Conservation (phyloP, 2,888 invertebrate genomes). For the Steinernema hermaphroditum region DNA sequence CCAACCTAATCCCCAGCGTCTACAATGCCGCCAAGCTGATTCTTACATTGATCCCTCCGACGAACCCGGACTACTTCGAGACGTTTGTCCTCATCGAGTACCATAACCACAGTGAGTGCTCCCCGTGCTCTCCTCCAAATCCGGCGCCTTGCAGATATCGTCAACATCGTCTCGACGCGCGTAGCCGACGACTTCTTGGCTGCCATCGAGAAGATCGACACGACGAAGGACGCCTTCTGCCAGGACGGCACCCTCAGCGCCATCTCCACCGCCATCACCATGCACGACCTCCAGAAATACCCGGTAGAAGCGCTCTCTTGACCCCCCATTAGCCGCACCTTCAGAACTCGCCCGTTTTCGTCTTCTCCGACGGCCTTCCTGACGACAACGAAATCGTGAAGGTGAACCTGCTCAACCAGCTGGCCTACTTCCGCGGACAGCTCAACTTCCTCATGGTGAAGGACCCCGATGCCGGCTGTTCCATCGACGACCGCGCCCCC, state of each 20-base stretch:
- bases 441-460: constrained; percentile 29
- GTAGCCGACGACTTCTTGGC: constrained; percentile 33
- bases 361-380: constrained; percentile 50
- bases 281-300: constrained; percentile 41
- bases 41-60: constrained; percentile 37
- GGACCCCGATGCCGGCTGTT: constrained; percentile 42
- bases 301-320: constrained; percentile 36
- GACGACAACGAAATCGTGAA: constrained; percentile 42
- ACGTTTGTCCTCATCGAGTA: constrained; percentile 45
- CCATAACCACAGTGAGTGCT: constrained; percentile 37
- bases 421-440: constrained; percentile 28
- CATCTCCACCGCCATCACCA: constrained; percentile 37
- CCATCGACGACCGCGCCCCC: constrained; percentile 40
- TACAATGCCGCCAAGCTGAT: constrained; percentile 31
- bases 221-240: constrained; percentile 47
- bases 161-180: not conserved
- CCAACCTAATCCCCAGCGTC: constrained; percentile 39
- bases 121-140: constrained; percentile 40
- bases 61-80: constrained; percentile 44
- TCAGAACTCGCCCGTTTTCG: constrained; percentile 50
- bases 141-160: not conserved
- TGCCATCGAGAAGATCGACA: constrained; percentile 37
- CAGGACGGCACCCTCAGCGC: constrained; percentile 45
- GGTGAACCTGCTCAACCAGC: constrained; percentile 34
- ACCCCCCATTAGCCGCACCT: constrained; percentile 22